A percentile compares a stretch with the other conserved stretches of the same genome.
Evolutionary conservation across 2,797 vertebrate genomes (phyloP).

Genomic region (Pogonophryne albipinna): DNA sequence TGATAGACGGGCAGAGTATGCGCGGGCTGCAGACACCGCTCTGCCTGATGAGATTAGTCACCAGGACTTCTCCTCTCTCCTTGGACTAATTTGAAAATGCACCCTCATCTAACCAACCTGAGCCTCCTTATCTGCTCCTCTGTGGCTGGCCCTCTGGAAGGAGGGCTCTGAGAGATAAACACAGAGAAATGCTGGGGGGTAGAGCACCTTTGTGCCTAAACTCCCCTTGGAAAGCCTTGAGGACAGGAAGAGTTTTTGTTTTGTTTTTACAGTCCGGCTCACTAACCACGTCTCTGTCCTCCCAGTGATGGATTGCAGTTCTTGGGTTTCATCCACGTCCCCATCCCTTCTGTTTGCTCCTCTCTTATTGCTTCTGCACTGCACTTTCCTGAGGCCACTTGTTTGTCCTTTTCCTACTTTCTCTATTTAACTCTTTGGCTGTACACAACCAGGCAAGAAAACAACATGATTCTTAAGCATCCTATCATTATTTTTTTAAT

Average conservation of each 20-base stretch:
- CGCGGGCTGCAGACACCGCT: constrained; percentile 62
- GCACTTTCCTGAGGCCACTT: constrained; percentile 13
- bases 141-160: constrained; percentile 37
- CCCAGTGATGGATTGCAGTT: constrained; percentile 66
- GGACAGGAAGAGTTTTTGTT: constrained; percentile 28
- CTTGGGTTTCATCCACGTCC: constrained; percentile 56
- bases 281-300: constrained; percentile 55
- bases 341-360: constrained; percentile 1
- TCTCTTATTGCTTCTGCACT: constrained; percentile 28
- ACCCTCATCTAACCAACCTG: constrained; percentile 79
- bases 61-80: constrained; percentile 80
- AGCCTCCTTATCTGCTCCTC: constrained; percentile 75
- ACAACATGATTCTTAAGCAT: neutral
- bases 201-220: neutral
- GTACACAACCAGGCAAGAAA: too few relatives aligned
- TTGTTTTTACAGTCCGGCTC: constrained; percentile 21
- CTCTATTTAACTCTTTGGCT: neutral
- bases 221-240: constrained; percentile 44
- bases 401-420: neutral
- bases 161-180: neutral
- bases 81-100: constrained; percentile 83
- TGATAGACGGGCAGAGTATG: constrained; percentile 70
- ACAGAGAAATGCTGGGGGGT: neutral
- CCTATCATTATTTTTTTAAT: too few relatives aligned
- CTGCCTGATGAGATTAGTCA: constrained; percentile 83